phyloP scores from a whole-genome alignment of 1,140 invertebrate species.

The Drosophila nasuta region DNA sequence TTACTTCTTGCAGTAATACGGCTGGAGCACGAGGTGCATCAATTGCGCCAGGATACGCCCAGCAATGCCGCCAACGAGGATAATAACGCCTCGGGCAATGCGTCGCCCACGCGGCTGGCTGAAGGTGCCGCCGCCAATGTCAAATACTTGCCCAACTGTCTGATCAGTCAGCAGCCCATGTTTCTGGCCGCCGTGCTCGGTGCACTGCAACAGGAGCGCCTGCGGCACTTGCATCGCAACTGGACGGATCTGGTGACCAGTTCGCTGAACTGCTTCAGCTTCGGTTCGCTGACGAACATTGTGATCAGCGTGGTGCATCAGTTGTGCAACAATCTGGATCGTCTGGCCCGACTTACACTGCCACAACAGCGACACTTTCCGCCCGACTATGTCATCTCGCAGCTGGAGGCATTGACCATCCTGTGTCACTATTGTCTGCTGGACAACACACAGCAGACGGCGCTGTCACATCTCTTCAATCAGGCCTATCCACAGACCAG shows the following conservation, averaged over 20 bases:
- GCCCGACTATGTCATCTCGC: constrained; percentile 92
- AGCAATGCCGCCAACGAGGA: constrained; percentile 41
- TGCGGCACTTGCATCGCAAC: constrained; percentile 91
- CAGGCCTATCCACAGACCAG: constrained; percentile 86
- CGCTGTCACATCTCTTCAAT: constrained; percentile 87
- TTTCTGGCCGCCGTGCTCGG: constrained; percentile 93
- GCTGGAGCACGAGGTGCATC: constrained; percentile 89
- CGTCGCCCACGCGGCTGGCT: constrained; percentile 75
- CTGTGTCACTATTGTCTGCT: constrained; percentile 94
- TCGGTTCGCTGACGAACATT: constrained; percentile 90
- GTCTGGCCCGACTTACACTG: constrained; percentile 80
- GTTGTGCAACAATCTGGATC: constrained; percentile 93
- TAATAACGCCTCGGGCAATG: constrained; percentile 53
- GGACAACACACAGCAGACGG: constrained; percentile 89
- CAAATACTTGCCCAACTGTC: constrained; percentile 88
- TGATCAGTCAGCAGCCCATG: constrained; percentile 93
- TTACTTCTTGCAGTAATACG: constrained; percentile 89
- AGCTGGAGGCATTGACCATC: constrained; percentile 93
- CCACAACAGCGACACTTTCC: constrained; percentile 85
- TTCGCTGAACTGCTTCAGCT: constrained; percentile 89
- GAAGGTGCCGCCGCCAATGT: constrained; percentile 82
- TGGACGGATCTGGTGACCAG: constrained; percentile 93
- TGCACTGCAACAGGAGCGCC: constrained; percentile 89
- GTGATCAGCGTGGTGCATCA: constrained; percentile 92
- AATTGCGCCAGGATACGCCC: constrained; percentile 86